Base-by-base conservation (phyloP, 1,140 invertebrate genomes). In the Panulirus ornatus region DNA sequence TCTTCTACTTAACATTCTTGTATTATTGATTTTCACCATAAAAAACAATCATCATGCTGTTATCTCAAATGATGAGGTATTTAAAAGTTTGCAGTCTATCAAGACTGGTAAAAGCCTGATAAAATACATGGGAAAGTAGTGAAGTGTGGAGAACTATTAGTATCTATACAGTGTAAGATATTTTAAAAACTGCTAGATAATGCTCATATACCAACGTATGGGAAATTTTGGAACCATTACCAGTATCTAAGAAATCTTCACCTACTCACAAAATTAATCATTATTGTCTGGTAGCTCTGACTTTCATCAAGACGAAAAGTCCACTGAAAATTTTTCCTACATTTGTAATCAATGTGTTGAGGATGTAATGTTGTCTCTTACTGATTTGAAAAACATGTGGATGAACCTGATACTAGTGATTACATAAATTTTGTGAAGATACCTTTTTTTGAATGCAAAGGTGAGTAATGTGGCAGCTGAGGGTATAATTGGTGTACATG, bases 151-250 rank as follows among this genome's bases (percentile, higher is more conserved):
- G 75, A 78, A 40, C 75, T 11, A 19, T 42, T 42, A 42, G 14
- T 36, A 78, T 36, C 75, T 19, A 78, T 78, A 14, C 27, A 34
- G 27, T 78, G 75, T 19, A 78, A 42, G 40, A 78, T 81, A 81
- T 81, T 47, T 81, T 42, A 47, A 27, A 8, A 81, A 42, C 47
- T n/a, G 36, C 11, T 81, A 34, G 27, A 81, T 54, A 81, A 27
- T 47, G 47, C n/a, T 27, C 36, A 34, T 47, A 81, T 47, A 54
- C 78, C 78, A 47, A 54, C 16, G 36, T 44, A 47, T 81, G 78
- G 78, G 47, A 81, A 34, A 81, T 47, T n/a, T n/a, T 42, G 42
- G 78, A 81, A 44, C 11, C n/a, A 47, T 14, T 81, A 81, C 78
- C 47, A 47, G 40, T 47, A 2, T 42, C 78, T 47, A 81, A 47